A percentile compares a stretch with the other conserved stretches of the same genome.
Conservation (phyloP, 2,888 invertebrate species). For the Chaetogeoica ovagalla region DNA sequence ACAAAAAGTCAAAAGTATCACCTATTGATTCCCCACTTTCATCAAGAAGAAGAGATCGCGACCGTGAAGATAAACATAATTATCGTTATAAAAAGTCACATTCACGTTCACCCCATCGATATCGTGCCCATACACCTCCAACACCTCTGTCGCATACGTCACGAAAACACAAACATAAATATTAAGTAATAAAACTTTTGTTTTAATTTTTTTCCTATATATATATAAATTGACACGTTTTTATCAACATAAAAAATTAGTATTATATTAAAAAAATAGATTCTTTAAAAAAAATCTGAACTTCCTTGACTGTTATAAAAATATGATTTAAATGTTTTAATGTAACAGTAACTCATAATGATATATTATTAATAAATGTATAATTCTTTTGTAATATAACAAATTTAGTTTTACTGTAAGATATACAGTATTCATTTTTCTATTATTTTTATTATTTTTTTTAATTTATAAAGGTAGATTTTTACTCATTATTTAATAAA, state of each 20-base stretch:
- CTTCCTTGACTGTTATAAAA: neutral
- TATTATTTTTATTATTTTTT: neutral
- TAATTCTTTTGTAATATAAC: slow-evolving; percentile 5
- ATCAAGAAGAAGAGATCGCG: slow-evolving; percentile 61
- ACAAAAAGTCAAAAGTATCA: slow-evolving; percentile 56
- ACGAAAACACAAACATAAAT: slow-evolving; percentile 63
- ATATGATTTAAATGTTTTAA: too few species aligned
- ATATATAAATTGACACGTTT: neutral
- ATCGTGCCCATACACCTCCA: slow-evolving; percentile 59
- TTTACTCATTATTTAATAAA: too few species aligned
- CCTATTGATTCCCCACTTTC: slow-evolving; percentile 57
- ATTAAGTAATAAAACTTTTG: slow-evolving; percentile 13
- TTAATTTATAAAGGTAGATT: too few species aligned
- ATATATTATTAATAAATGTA: neutral
- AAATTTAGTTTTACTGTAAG: neutral
- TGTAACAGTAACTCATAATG: neutral
- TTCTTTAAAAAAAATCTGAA: neutral
- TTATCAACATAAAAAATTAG: slow-evolving; percentile 6
- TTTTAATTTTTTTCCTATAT: slow-evolving; percentile 2
- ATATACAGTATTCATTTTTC: neutral
- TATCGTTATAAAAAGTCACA: slow-evolving; percentile 60
- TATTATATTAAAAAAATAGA: slow-evolving; percentile 15
- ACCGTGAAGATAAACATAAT: slow-evolving; percentile 60
- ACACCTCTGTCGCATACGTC: slow-evolving; percentile 59
- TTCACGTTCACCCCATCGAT: slow-evolving; percentile 59